Conservation (phyloP, 2,888 invertebrate genomes). For the Drosophila pegasa region DNA sequence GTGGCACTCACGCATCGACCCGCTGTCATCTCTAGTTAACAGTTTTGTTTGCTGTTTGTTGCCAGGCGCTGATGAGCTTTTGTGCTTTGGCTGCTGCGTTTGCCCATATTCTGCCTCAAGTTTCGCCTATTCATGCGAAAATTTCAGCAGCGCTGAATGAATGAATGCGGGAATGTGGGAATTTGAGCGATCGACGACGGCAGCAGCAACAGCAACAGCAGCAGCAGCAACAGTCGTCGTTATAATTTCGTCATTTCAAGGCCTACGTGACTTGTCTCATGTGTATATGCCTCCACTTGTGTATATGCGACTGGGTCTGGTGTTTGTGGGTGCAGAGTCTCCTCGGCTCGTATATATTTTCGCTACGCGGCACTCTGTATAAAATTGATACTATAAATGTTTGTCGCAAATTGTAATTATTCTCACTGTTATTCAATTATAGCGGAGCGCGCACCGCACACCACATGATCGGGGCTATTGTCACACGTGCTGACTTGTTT, state of each 20-base stretch:
- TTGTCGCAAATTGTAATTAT: constrained; percentile 32
- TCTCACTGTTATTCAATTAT: constrained; percentile 34
- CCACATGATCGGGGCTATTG: constrained; percentile 57
- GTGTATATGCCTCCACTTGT: constrained; percentile 13
- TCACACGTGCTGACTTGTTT: constrained; percentile 53
- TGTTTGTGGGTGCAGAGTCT: constrained; percentile 61
- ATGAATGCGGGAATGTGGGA: constrained; percentile 55
- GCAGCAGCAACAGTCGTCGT: constrained; percentile 37
- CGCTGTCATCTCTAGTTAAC: background rate
- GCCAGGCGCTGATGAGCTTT: constrained; percentile 58
- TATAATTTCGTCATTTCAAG: constrained; percentile 74
- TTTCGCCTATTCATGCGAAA: constrained; percentile 70
- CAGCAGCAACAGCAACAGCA: constrained; percentile 7
- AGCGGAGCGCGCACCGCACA: constrained; percentile 12
- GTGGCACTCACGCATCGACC: background rate
- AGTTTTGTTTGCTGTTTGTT: constrained; percentile 49
- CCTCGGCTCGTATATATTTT: constrained; percentile 12
- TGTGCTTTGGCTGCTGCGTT: constrained; percentile 53
- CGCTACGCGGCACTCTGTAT: constrained; percentile 15
- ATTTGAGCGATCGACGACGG: constrained; percentile 32
- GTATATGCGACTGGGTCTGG: constrained; percentile 49
- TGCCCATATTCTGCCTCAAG: constrained; percentile 45
- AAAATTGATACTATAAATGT: constrained; percentile 11
- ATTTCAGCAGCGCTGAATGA: constrained; percentile 57
- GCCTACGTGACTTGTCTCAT: constrained; percentile 78